Evolutionary conservation across 2,113 vertebrate genomes (phyloP), one percentile per base, ranked within the genome.

Genomic region (Zosterops pallidus): DNA sequence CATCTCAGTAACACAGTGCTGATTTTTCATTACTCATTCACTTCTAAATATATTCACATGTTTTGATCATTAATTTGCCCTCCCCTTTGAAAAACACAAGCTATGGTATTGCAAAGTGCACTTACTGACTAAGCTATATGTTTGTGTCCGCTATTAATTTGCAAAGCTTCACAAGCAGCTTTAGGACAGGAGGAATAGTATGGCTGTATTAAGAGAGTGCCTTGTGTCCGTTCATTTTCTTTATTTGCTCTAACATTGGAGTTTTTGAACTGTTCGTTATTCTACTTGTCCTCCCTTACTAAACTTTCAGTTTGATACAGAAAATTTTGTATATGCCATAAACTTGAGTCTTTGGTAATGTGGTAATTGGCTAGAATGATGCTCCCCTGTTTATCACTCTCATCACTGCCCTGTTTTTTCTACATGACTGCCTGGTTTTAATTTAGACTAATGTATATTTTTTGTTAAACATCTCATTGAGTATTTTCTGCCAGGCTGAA

Each of bases 381-480:
- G 22, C 11, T 70, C 2, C 10, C 13, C 8, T 56, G 5, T 82
- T 82, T 68, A 12, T 56, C 24, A 14, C 8, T 37, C n/a, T 81
- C 17, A 37, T 83, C 22, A 3, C 33, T 72, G 19, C 70, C 59
- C 37, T 42, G 5, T 12, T 53, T 86, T 76, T 94, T 62, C 24
- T 72, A 14, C 6, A 3, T 9, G 9, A 49, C 7, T 81, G 62
- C 39, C 55, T 96, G 81, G 25, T 90, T 97, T 95, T 93, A 49
- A 75, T 95, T 92, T 87, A 78, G 46, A 33, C 19, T 62, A 83
- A 93, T 57, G 49, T 90, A 28, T 91, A 76, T 95, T 57, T 91
- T 95, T 63, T 87, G 21, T 95, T 96, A 86, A 94, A 71, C 53
- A 75, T 92, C 75, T 81, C 42, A 31, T 19, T 68, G 35, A 81